Base-by-base conservation (phyloP, 2,797 vertebrate species). In the Furcifer pardalis region DNA sequence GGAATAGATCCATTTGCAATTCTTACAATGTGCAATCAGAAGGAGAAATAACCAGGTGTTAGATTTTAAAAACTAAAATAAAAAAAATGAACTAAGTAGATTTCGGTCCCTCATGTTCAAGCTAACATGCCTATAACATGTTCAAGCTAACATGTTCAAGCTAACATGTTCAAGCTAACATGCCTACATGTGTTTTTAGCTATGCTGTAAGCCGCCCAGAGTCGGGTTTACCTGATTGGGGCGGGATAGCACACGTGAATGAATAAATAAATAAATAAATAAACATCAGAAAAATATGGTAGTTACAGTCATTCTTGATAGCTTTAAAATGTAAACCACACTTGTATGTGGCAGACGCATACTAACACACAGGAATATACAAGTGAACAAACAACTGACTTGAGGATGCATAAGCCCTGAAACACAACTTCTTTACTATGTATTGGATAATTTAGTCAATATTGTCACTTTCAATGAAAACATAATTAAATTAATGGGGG, bases 381-480 rank as follows among this genome's bases (percentile, higher is more conserved):
- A 56, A 10, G 49, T 52, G 17, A 25, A 37, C 21, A 25, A 10
- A 77, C 23, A 37, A 8, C 37, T 12, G 37, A 56, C n/a, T 59
- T 76, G 49, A 23, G 35, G 59, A 59, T 37, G 12, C 52, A 91
- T 86, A 94, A 92, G 90, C 85, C 91, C 69, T 87, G 85, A 86
- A 92, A 85, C 86, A 89, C 90, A 92, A 90, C 85, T 91, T 79
- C 84, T 86, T 83, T 89, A 12, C 44, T 65, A 81, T 83, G 81
- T 93, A 84, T 76, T 92, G 90, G 77, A 83, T 84, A 82, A 46
- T 37, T 4, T 62, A 91, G 77, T 90, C 92, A 94, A 63, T 94
- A 93, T 90, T 84, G 86, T 88, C 87, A 86, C 85, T 95, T 91
- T 95, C 93, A 90, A 92, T 93, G 83, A 92, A 95, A 94, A 90